Evolutionary conservation across 2,888 invertebrate genomes (phyloP).

Genomic region (Orthonevra nobilis): DNA sequence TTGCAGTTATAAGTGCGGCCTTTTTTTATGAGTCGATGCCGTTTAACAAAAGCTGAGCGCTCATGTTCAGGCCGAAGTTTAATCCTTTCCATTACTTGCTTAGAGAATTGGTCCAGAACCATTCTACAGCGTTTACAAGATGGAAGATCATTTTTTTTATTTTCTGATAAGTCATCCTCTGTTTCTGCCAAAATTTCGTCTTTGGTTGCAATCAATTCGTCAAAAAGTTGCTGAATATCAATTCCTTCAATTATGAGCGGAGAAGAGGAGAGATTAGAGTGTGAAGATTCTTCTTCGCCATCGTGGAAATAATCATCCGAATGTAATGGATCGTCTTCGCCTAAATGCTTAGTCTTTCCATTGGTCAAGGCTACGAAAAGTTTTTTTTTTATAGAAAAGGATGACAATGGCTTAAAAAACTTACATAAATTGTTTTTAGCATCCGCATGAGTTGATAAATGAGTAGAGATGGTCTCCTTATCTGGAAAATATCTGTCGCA

Average conservation of each 20-base stretch:
- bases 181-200: constrained; percentile 1
- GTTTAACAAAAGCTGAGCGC: constrained; percentile 30
- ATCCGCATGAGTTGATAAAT: constrained; percentile 80
- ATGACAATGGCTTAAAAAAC: too few species aligned
- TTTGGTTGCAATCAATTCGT: too few species aligned
- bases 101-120: background rate
- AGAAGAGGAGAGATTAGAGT: too few species aligned
- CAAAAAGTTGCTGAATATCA: too few species aligned
- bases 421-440: constrained; percentile 78
- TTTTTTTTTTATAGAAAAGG: too few species aligned
- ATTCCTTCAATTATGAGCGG: too few species aligned
- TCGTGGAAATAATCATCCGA: too few species aligned
- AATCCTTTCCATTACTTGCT: background rate
- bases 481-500: constrained; percentile 80
- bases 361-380: too few species aligned
- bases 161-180: constrained; percentile 10
- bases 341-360: too few species aligned
- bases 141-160: too few species aligned
- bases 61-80: constrained; percentile 2
- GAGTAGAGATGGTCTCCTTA: constrained; percentile 80
- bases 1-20: constrained; percentile 77
- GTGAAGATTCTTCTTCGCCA: too few species aligned
- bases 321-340: too few species aligned
- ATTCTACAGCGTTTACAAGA: constrained; percentile 14
- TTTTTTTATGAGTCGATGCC: constrained; percentile 71